Evolutionary conservation across 2,113 vertebrate genomes (phyloP).

Genomic region (cat (Felis catus)): F.catus_Fca126_mat1.0 CM031418.1:73589501-73590000

Average conservation of each 20-base stretch:
- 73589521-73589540: slow-evolving; percentile 45
- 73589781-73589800: slow-evolving; percentile 40
- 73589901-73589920: neutral
- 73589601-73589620: neutral
- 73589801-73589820: slow-evolving; percentile 6
- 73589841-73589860: slow-evolving; percentile 61
- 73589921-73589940: neutral
- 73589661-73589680: neutral
- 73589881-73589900: slow-evolving; percentile 30
- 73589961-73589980: neutral
- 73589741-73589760: slow-evolving; percentile 21
- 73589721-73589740: neutral
- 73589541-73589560: neutral
- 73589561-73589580: neutral
- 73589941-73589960: neutral
- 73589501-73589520: slow-evolving; percentile 40
- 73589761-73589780: slow-evolving; percentile 12
- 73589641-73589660: neutral
- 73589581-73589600: neutral
- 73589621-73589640: neutral
- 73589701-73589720: neutral
- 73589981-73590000: neutral
- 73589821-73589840: slow-evolving; percentile 65
- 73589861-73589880: slow-evolving; percentile 64
- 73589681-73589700: neutral